These are phyloP conservation scores for Butorides virescens DNA, from an alignment of 2,113 vertebrate genomes.

Conservation along the genomic window DNA sequence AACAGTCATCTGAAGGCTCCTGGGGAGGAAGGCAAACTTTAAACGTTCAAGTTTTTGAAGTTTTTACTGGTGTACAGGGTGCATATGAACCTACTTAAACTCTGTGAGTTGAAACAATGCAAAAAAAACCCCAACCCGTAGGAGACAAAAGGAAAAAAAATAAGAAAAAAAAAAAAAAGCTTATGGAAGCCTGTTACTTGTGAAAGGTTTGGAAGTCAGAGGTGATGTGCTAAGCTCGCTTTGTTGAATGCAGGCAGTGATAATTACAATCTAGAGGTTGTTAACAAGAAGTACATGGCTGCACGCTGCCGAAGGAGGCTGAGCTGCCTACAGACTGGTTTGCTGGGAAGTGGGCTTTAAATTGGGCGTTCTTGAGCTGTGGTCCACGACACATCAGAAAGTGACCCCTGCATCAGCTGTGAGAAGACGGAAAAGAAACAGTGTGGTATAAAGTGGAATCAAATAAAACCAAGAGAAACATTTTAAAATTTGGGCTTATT, in stretches of 20 bases:
- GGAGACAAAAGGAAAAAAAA: neutral
- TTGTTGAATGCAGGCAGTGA: neutral
- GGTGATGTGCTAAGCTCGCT: neutral
- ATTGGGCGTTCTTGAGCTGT: neutral
- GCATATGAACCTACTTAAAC: neutral
- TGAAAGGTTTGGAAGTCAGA: neutral
- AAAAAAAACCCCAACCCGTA: neutral
- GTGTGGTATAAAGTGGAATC: neutral
- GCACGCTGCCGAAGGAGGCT: neutral
- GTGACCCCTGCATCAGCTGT: neutral
- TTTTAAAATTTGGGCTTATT: neutral
- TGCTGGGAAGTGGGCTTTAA: neutral
- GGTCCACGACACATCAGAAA: neutral
- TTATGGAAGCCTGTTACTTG: neutral
- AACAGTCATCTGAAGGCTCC: neutral
- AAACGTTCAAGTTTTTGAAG: neutral
- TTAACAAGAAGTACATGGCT: neutral
- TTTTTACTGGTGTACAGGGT: neutral
- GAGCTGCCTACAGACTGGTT: neutral
- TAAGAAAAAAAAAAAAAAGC: rapidly evolving
- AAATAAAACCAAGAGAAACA: neutral
- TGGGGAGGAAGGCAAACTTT: neutral
- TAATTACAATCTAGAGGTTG: neutral
- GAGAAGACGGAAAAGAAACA: neutral
- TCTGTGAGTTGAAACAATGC: neutral